Percentiles rank a stretch among this genome's conserved stretches.
These are phyloP conservation scores for Chaetodon trifasciatus DNA, from an alignment of 2,797 vertebrate genomes.

Conservation along the genomic window DNA sequence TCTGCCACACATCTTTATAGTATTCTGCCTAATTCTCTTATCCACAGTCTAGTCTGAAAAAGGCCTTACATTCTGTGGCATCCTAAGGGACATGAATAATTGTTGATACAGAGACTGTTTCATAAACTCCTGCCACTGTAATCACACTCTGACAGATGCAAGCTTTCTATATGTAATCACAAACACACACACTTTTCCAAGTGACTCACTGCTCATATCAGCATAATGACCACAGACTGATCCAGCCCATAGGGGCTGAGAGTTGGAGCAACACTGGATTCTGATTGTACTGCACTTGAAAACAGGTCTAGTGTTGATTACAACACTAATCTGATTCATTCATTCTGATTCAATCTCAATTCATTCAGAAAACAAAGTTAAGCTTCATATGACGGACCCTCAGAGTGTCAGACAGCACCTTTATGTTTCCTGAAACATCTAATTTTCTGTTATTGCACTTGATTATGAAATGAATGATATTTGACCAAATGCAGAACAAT, in stretches of 20 bases:
- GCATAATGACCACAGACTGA: constrained; percentile 76
- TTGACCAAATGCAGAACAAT: constrained; percentile 78
- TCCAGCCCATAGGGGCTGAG: constrained; percentile 70
- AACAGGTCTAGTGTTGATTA: constrained; percentile 33
- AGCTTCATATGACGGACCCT: neutral
- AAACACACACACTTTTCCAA: constrained; percentile 49
- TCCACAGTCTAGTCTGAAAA: constrained; percentile 73
- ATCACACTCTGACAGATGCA: constrained; percentile 79
- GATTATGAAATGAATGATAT: constrained; percentile 67
- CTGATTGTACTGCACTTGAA: constrained; percentile 19
- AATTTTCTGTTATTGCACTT: constrained; percentile 35
- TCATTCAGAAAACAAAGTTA: neutral
- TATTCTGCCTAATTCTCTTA: constrained; percentile 74
- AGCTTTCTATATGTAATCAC: constrained; percentile 56
- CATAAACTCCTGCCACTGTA: constrained; percentile 76
- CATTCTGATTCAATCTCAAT: no score
- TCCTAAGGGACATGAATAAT: constrained; percentile 78
- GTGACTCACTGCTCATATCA: constrained; percentile 76
- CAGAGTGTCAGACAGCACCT: neutral
- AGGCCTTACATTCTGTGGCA: constrained; percentile 74
- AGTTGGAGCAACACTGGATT: constrained; percentile 62
- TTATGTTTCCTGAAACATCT: constrained; percentile 9
- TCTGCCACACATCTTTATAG: constrained; percentile 64
- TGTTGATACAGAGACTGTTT: constrained; percentile 80
- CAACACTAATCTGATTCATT: constrained; percentile 6